Percentiles rank a stretch among this genome's conserved stretches.
These are phyloP conservation scores for Anodontia alba DNA, from an alignment of 2,888 invertebrate species.

Conservation along the genomic window DNA sequence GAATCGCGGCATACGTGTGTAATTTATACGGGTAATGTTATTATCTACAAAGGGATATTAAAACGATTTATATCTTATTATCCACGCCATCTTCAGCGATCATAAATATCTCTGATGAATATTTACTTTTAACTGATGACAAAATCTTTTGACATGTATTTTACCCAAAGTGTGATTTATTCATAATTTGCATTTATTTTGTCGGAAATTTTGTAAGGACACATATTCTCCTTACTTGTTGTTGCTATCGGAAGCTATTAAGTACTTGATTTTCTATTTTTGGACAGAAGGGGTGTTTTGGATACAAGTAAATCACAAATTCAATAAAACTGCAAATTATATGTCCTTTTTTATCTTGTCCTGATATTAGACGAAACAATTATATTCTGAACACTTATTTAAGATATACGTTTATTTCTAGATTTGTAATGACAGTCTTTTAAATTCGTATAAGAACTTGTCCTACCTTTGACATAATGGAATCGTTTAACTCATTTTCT, in stretches of 20 bases:
- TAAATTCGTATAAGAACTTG: no score
- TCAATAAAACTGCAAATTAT: no score
- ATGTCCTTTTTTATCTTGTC: no score
- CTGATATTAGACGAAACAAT: no score
- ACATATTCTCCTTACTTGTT: conserved; percentile 74
- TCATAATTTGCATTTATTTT: conserved; percentile 13
- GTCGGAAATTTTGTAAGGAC: conserved; percentile 68
- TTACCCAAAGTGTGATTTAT: conserved; percentile 17
- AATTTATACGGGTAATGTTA: conserved; percentile 75
- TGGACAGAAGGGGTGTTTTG: conserved; percentile 14
- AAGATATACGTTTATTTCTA: no score
- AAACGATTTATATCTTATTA: conserved; percentile 17
- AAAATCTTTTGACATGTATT: conserved; percentile 45
- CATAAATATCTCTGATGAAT: conserved; percentile 1
- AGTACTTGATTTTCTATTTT: conserved; percentile 35
- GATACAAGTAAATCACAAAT: no score
- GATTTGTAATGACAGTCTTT: no score
- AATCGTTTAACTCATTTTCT: conserved; percentile 75
- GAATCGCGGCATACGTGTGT: conserved; percentile 71
- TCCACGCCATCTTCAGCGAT: neutral
- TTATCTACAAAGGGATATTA: conserved; percentile 67
- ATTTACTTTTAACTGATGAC: neutral
- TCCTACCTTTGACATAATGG: conserved; percentile 41
- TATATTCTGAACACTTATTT: no score
- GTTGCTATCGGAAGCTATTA: conserved; percentile 74